phyloP scores from a whole-genome alignment of 2,113 vertebrate genomes.

The Syngnathoides biaculeatus region DNA sequence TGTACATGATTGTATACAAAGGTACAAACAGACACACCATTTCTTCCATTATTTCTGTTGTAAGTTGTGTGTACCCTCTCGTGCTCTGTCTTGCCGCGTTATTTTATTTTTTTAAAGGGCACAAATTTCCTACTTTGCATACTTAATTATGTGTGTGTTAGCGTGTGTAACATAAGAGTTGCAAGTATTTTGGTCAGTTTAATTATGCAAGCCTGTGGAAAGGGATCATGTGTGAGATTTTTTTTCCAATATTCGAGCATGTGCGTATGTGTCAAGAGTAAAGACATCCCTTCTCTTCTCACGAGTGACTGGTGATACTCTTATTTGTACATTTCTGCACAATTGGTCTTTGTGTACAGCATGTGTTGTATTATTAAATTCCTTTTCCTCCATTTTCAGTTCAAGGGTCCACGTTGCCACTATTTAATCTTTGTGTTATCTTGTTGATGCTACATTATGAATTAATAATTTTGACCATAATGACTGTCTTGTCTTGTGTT shows the following conservation, averaged over 20 bases:
- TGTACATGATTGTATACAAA: conserved; percentile 67
- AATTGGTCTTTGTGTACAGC: conserved; percentile 53
- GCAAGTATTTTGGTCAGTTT: conserved; percentile 28
- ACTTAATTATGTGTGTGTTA: conserved; percentile 1
- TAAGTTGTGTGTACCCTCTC: not conserved
- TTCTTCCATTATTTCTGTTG: conserved; percentile 41
- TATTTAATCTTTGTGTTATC: conserved; percentile 37
- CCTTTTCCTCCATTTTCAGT: conserved; percentile 60
- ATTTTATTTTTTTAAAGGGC: not conserved
- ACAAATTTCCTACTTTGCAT: not conserved
- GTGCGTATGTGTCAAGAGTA: conserved; percentile 51
- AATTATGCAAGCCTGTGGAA: not conserved
- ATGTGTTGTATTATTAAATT: conserved; percentile 46
- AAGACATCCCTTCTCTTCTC: conserved; percentile 61
- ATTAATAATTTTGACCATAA: conserved; percentile 18
- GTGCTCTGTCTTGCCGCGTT: not conserved
- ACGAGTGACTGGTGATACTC: conserved; percentile 72
- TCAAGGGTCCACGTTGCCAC: conserved; percentile 65
- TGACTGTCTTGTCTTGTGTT: conserved; percentile 70
- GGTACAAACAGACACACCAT: conserved; percentile 34
- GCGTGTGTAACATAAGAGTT: conserved; percentile 29
- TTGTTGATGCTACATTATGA: conserved; percentile 17
- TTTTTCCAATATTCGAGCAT: conserved; percentile 27
- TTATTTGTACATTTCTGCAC: conserved; percentile 74
- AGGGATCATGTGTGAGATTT: conserved; percentile 9